Evolutionary conservation across 2,113 vertebrate species (phyloP), one percentile per base, ranked within the genome.

Genomic region (Ciconia maguari): DNA sequence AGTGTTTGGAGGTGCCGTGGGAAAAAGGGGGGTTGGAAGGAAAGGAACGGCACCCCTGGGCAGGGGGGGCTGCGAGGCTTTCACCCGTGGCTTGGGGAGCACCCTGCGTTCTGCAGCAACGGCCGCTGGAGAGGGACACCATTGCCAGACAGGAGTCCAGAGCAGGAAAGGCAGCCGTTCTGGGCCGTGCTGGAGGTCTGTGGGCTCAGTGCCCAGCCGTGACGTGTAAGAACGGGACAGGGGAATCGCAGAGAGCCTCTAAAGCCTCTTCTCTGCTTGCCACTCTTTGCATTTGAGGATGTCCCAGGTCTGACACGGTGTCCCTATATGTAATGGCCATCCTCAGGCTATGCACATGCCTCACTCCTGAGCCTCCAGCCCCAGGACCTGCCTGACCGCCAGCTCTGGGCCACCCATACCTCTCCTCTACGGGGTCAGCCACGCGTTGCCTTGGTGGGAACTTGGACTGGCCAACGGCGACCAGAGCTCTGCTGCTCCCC

Each of bases 341-440:
- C 57, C 48, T 55, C 57, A 75, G 75, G 60, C 55, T 17, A 12
- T 0, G 7, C 27, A 13, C 2, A 0, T 2, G 3, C 48, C 42
- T 86, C 16, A n/a, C 32, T 38, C 27, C 34, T 42, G 27, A 85
- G 20, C 44, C 32, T 71, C 29, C 74, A 51, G 25, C 22, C 29
- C 29, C 34, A 17, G 44, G 15, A 62, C 6, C 66, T 42, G 60
- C 54, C 58, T 19, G 49, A 13, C 7, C 36, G 1, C 32, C 54
- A 65, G 57, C 54, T 48, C 44, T 68, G 38, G 24, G 18, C 78
- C 57, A 9, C 29, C 49, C 44, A 1, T 5, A 14, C 16, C 36
- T 42, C 2, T 30, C 36, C 26, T 22, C 41, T 38, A 3, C 1
- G 0, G 34, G 16, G 27, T 36, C 55, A 46, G 20, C 54, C 49